Base-by-base conservation (phyloP, 2,888 invertebrate species). In the Lomographa bimaculata region DNA sequence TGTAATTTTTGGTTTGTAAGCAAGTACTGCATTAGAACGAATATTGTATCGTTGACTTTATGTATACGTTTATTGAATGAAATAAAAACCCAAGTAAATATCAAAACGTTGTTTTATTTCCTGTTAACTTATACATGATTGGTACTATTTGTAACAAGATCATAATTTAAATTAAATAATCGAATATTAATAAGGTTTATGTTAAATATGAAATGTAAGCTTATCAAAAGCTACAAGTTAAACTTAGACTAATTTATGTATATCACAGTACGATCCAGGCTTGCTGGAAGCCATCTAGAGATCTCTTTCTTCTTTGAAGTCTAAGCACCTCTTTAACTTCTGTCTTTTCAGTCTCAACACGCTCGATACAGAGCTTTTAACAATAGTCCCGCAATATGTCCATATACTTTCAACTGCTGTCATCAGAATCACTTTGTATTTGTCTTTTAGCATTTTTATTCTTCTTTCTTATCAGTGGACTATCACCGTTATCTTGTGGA, bases 371-470 rank as follows among this genome's bases (percentile, higher is more conserved):
- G n/a, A n/a, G n/a, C n/a, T 14, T 14, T 14, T 14, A 2, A 3
- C 14, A 14, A 14, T 3, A 14, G 14, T n/a, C 14, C 14, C 14
- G 14, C 4, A 5, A 11, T 20, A 14, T 14, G 7, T 20, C 27
- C 14, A 16, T 6, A 5, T 6, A n/a, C 7, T 14, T 2, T 54
- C 62, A 77, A 42, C 67, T 72, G 54, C 79, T 79, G 30, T 84
- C 82, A 24, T 83, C 85, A 1, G 89, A 89, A 60, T 89, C 89
- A 50, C 89, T 89, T n/a, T 77, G 50, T 38, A 90, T 84, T 50
- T 60, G 65, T 45, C 74, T 70, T 35, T 57, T 73, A 1, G 57
- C 54, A 14, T 67, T 67, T 63, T 63, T 81, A 47, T 59, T 69
- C 49, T 62, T 79, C 16, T 71, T 66, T 44, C 64, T 73, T 3